A percentile compares a stretch with the other conserved stretches of the same genome.
Evolutionary conservation across 2,113 vertebrate genomes (phyloP).

Genomic region (Macquaria australasica): DNA sequence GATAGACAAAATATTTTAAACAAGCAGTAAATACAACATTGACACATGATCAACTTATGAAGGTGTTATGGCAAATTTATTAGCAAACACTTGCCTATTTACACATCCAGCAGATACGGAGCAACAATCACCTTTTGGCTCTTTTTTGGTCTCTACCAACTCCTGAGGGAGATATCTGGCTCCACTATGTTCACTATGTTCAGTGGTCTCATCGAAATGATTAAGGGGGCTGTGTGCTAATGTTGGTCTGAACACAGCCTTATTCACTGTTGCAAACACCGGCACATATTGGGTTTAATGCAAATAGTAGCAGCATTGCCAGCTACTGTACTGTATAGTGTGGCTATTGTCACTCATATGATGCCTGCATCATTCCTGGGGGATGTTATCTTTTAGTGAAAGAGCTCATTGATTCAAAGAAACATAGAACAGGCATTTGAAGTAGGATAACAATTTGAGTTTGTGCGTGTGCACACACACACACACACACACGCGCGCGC

Average conservation of each 20-base stretch:
- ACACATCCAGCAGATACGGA: too few relatives aligned
- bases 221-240: neutral
- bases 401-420: constrained; percentile 6
- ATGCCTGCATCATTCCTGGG: neutral
- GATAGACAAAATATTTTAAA: too few relatives aligned
- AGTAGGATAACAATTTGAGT: neutral
- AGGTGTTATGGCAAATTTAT: too few relatives aligned
- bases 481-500: constrained; percentile 12
- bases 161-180: too few relatives aligned
- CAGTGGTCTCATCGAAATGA: neutral
- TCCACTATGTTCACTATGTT: too few relatives aligned
- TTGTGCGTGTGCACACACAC: neutral
- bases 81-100: too few relatives aligned
- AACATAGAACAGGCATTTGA: neutral
- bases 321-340: neutral
- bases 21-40: too few relatives aligned
- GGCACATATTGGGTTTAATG: neutral
- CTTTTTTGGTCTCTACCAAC: too few relatives aligned
- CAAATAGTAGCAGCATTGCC: neutral
- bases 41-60: too few relatives aligned
- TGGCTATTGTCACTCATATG: neutral
- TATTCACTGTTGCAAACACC: neutral
- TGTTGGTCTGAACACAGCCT: neutral
- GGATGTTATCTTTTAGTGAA: constrained; percentile 1
- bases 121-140: too few relatives aligned